Percentiles rank a stretch among this genome's conserved stretches.
These are phyloP conservation scores for Eudasyphora cyanicolor DNA, from an alignment of 2,888 invertebrate species.

Conservation along the genomic window DNA sequence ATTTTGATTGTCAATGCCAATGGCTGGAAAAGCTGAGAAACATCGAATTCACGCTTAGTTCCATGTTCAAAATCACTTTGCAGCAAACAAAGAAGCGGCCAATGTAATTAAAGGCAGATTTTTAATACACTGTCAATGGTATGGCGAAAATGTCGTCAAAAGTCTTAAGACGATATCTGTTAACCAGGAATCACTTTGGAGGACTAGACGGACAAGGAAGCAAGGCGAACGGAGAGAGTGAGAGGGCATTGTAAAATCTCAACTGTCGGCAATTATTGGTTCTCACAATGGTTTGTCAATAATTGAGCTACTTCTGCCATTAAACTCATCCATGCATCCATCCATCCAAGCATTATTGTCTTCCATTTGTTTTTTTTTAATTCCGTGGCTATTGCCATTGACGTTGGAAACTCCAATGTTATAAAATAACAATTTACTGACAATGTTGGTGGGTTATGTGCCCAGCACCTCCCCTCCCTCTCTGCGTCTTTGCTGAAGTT, in stretches of 20 bases:
- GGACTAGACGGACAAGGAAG: too few species aligned
- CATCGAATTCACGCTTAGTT: conserved; percentile 16
- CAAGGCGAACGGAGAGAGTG: neutral
- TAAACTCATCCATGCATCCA: conserved; percentile 4
- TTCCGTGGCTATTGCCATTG: neutral
- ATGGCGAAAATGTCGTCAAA: conserved; percentile 77
- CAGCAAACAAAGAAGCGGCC: conserved; percentile 53
- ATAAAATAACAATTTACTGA: neutral
- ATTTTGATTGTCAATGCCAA: conserved; percentile 43
- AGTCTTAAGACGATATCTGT: conserved; percentile 54
- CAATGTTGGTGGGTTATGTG: neutral
- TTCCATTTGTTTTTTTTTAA: neutral
- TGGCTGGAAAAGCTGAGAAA: conserved; percentile 12
- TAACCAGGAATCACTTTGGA: too few species aligned
- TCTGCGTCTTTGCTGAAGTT: neutral
- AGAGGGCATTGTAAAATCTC: conserved; percentile 44
- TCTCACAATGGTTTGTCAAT: conserved; percentile 66
- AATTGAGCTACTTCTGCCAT: conserved; percentile 64
- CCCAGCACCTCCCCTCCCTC: neutral
- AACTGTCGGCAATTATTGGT: conserved; percentile 57
- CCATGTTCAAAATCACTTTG: conserved; percentile 65
- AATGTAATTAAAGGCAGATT: conserved; percentile 69
- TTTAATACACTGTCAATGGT: conserved; percentile 76
- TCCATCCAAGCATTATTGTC: neutral
- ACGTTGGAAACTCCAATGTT: neutral